Evolutionary conservation across 37 sponge, comb jelly and placozoan species (phyloP).

Genomic region (Agelas oroides): DNA sequence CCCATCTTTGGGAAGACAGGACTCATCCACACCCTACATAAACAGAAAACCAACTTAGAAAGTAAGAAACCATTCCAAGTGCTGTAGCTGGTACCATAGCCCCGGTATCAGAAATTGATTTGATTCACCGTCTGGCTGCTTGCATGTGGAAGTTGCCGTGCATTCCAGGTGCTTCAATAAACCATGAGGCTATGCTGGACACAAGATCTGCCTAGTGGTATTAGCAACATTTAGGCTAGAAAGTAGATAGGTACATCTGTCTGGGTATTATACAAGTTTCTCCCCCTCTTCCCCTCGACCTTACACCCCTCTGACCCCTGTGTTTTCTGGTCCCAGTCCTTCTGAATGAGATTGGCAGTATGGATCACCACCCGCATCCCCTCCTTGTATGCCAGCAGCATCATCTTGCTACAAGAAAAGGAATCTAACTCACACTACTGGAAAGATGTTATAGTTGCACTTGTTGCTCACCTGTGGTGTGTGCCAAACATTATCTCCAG

Average conservation of each 20-base stretch:
- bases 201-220: too few species aligned
- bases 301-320: conserved; percentile 56
- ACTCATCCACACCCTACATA: conserved; percentile 82
- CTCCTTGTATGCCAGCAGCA: conserved; percentile 75
- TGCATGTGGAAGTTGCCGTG: too few species aligned
- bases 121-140: too few species aligned
- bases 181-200: too few species aligned
- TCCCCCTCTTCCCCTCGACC: too few species aligned
- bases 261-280: too few species aligned
- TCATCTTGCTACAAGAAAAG: conserved; percentile 87
- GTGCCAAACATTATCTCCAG: conserved; percentile 70
- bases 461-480: conserved; percentile 70
- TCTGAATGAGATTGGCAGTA: conserved; percentile 91
- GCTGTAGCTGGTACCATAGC: background rate
- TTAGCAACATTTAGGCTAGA: too few species aligned
- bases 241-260: too few species aligned
- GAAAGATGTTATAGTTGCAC: too few species aligned
- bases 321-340: conserved; percentile 92
- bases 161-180: too few species aligned
- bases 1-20: conserved; percentile 73
- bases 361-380: conserved; percentile 93
- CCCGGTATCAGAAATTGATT: too few species aligned
- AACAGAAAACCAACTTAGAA: background rate
- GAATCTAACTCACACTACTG: conserved; percentile 5
- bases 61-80: too few species aligned